phyloP scores from a whole-genome alignment of 2,888 invertebrate species.

The Drosophila fungiperda region DNA sequence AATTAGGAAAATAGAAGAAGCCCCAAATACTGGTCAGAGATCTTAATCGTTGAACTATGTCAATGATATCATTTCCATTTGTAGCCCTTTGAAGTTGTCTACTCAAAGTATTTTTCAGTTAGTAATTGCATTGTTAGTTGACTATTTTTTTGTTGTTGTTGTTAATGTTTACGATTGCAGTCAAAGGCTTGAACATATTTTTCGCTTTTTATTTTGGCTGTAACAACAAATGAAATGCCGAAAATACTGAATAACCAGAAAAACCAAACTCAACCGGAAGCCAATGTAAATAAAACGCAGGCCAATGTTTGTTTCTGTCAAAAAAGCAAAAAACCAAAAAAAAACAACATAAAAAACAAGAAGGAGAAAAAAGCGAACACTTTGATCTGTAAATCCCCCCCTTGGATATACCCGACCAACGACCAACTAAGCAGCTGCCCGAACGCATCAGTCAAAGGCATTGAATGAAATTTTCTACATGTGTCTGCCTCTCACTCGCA shows the following conservation, averaged over 20 bases:
- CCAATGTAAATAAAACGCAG: slow-evolving; percentile 79
- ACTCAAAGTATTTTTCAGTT: slow-evolving; percentile 37
- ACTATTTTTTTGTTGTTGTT: slow-evolving; percentile 28
- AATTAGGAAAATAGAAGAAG: background rate
- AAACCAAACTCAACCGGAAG: slow-evolving; percentile 77
- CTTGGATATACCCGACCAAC: slow-evolving; percentile 8
- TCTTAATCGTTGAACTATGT: slow-evolving; percentile 26
- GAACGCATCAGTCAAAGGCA: slow-evolving; percentile 70
- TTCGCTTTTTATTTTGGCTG: slow-evolving; percentile 73
- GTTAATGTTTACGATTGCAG: slow-evolving; percentile 58
- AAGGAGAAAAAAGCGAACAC: slow-evolving; percentile 55
- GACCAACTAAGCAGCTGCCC: slow-evolving; percentile 52
- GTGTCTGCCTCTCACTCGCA: slow-evolving; percentile 3
- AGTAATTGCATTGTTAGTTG: slow-evolving; percentile 50
- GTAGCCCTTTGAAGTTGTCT: slow-evolving; percentile 42
- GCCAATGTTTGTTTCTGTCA: slow-evolving; percentile 78
- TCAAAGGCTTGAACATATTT: slow-evolving; percentile 58
- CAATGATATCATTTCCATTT: slow-evolving; percentile 32
- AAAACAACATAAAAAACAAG: slow-evolving; percentile 14
- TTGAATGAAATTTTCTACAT: slow-evolving; percentile 46
- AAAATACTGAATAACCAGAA: slow-evolving; percentile 40
- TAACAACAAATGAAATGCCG: slow-evolving; percentile 67
- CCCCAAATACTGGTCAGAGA: slow-evolving; percentile 7
- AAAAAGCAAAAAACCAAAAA: slow-evolving; percentile 49
- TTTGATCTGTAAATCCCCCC: slow-evolving; percentile 64